These are phyloP conservation scores for Hippocampus guttulatus DNA, from an alignment of 2,113 vertebrate species.

Conservation along the genomic window DNA sequence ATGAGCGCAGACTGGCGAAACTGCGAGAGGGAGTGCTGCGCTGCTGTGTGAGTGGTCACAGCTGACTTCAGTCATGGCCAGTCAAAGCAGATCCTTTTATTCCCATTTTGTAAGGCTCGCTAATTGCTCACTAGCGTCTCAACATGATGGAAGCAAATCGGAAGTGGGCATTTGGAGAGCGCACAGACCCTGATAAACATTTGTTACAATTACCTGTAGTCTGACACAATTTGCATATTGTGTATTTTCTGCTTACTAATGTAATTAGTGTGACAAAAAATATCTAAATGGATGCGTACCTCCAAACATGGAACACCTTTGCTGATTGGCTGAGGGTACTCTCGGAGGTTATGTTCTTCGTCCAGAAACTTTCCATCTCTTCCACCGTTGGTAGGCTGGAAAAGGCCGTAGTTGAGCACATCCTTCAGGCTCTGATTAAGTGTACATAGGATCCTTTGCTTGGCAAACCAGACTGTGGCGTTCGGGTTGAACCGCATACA, in stretches of 20 bases:
- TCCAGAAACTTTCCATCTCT: slow-evolving; percentile 90
- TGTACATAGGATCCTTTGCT: slow-evolving; percentile 86
- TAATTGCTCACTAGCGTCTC: too few relatives aligned
- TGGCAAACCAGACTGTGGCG: slow-evolving; percentile 87
- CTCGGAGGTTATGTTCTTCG: slow-evolving; percentile 83
- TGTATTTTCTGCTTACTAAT: not conserved
- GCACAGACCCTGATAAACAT: not conserved
- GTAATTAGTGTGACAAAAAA: not conserved
- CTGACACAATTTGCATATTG: not conserved
- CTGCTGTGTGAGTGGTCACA: too few relatives aligned
- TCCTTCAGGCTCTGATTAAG: slow-evolving; percentile 90
- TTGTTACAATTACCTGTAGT: not conserved
- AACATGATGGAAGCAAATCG: too few relatives aligned
- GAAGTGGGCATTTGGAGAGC: too few relatives aligned
- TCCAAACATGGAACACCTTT: slow-evolving; percentile 85
- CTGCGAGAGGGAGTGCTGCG: too few relatives aligned
- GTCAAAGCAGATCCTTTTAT: too few relatives aligned
- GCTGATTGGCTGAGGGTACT: slow-evolving; percentile 85
- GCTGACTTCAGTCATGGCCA: too few relatives aligned
- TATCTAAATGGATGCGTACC: slow-evolving; percentile 61
- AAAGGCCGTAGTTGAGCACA: slow-evolving; percentile 92
- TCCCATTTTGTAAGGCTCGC: too few relatives aligned
- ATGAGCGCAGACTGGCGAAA: too few relatives aligned
- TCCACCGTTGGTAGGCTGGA: slow-evolving; percentile 84
- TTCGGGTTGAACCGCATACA: slow-evolving; percentile 89